A percentile compares a stretch with the other conserved stretches of the same genome.
Evolutionary conservation across 2,797 vertebrate genomes (phyloP).

Genomic region (Scarus forsteni): DNA sequence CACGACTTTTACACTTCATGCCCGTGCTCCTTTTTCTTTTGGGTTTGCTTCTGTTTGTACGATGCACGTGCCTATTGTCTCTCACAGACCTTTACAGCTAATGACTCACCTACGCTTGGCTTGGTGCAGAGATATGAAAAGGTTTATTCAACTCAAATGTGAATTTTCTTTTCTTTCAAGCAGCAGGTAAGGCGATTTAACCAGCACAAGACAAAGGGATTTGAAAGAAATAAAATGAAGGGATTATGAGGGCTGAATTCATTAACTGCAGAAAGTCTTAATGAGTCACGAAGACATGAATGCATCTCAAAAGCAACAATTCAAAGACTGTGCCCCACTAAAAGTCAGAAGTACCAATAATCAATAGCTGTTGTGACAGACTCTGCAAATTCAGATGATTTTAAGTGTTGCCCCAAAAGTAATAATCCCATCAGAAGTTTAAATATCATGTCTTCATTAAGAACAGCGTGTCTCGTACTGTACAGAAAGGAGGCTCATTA

Average conservation of each 20-base stretch:
- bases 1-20: neutral
- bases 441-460: neutral
- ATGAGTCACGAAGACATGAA: constrained; percentile 36
- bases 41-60: neutral
- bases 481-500: neutral
- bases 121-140: constrained; percentile 11
- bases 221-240: constrained; percentile 13
- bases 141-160: constrained; percentile 31
- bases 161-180: constrained; percentile 47
- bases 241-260: constrained; percentile 38
- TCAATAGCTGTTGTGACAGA: no score
- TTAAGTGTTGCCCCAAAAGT: neutral
- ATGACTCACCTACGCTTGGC: constrained; percentile 1
- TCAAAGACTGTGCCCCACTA: neutral
- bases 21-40: neutral
- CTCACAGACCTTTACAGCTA: neutral
- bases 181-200: constrained; percentile 48
- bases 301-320: neutral
- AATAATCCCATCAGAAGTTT: neutral
- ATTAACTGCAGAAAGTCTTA: constrained; percentile 21
- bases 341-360: neutral
- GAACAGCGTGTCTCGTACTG: neutral
- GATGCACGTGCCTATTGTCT: neutral
- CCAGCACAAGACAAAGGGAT: constrained; percentile 20
- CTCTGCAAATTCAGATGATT: neutral